phyloP scores from a whole-genome alignment of 92 coral and sea anemone species.

The Phymanthus crucifer region DNA sequence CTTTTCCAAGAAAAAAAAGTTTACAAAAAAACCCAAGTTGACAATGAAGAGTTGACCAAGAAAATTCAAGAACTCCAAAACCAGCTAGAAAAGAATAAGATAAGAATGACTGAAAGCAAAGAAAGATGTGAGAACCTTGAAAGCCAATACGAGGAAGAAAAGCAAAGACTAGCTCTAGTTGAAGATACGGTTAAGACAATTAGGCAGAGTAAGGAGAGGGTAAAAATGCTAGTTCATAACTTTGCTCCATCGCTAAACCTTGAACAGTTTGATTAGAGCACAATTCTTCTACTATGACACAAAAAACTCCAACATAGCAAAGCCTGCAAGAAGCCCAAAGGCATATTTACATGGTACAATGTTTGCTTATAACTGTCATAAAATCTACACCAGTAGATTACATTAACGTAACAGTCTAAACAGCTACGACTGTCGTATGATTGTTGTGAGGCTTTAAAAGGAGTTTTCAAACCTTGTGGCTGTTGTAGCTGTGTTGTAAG shows the following conservation, averaged over 20 bases:
- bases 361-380: too few relatives aligned
- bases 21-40: constrained; percentile 77
- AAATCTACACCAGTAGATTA: too few relatives aligned
- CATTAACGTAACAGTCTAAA: too few relatives aligned
- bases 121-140: constrained; percentile 74
- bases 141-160: constrained; percentile 73
- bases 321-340: too few relatives aligned
- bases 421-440: too few relatives aligned
- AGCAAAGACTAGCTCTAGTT: constrained; percentile 71
- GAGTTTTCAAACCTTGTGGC: too few relatives aligned
- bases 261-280: constrained; percentile 59
- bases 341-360: too few relatives aligned
- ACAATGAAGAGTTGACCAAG: constrained; percentile 60
- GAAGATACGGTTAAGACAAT: constrained; percentile 94
- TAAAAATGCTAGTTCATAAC: constrained; percentile 92
- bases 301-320: too few relatives aligned
- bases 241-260: constrained; percentile 86
- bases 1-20: constrained; percentile 87
- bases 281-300: too few relatives aligned
- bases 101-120: constrained; percentile 56
- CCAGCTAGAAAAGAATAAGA: constrained; percentile 60
- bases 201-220: constrained; percentile 90
- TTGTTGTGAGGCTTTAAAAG: too few relatives aligned
- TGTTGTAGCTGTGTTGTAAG: too few relatives aligned
- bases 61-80: constrained; percentile 80